Conservation (phyloP, 2,113 vertebrate species). For the Motacilla alba region DNA sequence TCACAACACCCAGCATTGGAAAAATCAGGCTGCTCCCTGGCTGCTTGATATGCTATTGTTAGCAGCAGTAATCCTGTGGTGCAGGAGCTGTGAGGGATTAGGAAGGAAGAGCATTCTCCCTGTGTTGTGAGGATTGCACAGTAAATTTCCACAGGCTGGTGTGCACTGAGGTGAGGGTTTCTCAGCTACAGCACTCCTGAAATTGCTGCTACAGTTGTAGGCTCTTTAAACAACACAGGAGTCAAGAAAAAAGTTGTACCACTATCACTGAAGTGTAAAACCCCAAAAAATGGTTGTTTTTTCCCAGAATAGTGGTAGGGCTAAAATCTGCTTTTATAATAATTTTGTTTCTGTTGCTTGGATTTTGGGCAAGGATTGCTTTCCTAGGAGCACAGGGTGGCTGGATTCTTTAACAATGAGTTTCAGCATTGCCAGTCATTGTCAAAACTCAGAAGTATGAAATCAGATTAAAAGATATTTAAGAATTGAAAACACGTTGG, state of each 20-base stretch:
- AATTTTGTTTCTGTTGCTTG: background rate
- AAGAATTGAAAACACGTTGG: background rate
- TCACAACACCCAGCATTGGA: background rate
- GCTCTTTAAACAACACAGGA: background rate
- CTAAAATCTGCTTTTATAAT: background rate
- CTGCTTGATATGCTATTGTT: background rate
- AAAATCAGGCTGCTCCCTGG: background rate
- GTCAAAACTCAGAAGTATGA: background rate
- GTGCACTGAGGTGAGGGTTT: background rate
- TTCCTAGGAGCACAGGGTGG: background rate
- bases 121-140: background rate
- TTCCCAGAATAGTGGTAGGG: background rate
- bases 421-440: background rate
- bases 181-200: background rate
- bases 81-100: slow-evolving; percentile 14
- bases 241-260: background rate
- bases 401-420: background rate
- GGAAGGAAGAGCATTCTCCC: background rate
- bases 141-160: slow-evolving; percentile 31
- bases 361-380: background rate
- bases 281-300: background rate
- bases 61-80: slow-evolving; percentile 3
- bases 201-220: background rate
- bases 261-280: background rate
- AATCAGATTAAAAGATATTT: background rate